Percentiles rank a stretch among this genome's conserved stretches.
These are phyloP conservation scores for Orthosia cruda DNA, from an alignment of 2,888 invertebrate genomes.

Conservation along the genomic window DNA sequence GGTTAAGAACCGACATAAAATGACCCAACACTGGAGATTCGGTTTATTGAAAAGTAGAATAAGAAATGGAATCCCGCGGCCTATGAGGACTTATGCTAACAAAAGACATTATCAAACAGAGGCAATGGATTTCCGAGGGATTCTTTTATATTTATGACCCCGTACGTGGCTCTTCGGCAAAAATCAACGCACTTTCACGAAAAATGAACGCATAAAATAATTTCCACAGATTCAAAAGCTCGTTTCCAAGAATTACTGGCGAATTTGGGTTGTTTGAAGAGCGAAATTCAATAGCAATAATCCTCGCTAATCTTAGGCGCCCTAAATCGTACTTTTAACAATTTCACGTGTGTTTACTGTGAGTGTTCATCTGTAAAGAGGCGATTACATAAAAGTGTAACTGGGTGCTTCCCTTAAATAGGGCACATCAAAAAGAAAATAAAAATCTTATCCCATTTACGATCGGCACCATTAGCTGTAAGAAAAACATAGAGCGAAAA, in stretches of 20 bases:
- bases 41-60: constrained; percentile 77
- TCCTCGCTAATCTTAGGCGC: constrained; percentile 66
- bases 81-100: constrained; percentile 77
- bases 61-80: constrained; percentile 76
- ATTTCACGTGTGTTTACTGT: constrained; percentile 72
- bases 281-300: constrained; percentile 64
- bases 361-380: constrained; percentile 73
- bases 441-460: constrained; percentile 85
- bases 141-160: constrained; percentile 69
- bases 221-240: constrained; percentile 57
- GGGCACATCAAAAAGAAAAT: constrained; percentile 84
- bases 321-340: constrained; percentile 72
- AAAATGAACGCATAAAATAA: constrained; percentile 48
- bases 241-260: constrained; percentile 42
- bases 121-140: constrained; percentile 71
- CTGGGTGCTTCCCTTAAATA: constrained; percentile 78
- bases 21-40: constrained; percentile 57
- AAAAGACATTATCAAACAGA: constrained; percentile 79
- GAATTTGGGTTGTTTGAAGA: constrained; percentile 52
- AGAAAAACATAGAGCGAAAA: constrained; percentile 81
- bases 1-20: constrained; percentile 64
- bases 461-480: constrained; percentile 82
- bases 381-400: constrained; percentile 77
- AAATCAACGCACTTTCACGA: constrained; percentile 57
- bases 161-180: constrained; percentile 51